Conservation (phyloP, 2,888 invertebrate genomes). For the Leucozona laternaria region DNA sequence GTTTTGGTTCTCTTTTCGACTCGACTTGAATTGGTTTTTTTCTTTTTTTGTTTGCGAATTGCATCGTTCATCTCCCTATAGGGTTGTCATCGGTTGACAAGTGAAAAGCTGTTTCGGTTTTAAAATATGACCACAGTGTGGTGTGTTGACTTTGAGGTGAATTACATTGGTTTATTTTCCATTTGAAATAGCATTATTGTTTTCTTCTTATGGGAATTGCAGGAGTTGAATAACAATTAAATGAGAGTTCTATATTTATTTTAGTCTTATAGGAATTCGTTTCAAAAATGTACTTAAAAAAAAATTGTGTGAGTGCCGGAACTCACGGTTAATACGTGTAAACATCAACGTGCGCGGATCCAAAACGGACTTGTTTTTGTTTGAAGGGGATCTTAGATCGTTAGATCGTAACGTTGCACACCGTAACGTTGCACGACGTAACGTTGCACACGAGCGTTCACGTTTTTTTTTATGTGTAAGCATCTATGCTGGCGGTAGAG, state of each 20-base stretch:
- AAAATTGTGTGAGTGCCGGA: too few species aligned
- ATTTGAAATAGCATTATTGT: not conserved
- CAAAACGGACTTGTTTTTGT: too few species aligned
- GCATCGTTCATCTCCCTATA: slow-evolving; percentile 21
- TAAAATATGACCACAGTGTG: slow-evolving; percentile 9
- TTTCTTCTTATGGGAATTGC: not conserved
- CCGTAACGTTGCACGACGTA: too few species aligned
- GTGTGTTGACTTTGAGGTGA: slow-evolving; percentile 55
- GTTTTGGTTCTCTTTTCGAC: slow-evolving; percentile 2
- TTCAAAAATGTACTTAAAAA: too few species aligned
- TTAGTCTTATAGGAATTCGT: too few species aligned
- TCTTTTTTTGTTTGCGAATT: not conserved
- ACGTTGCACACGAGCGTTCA: too few species aligned
- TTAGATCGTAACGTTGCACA: too few species aligned
- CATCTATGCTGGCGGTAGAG: too few species aligned
- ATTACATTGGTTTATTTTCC: slow-evolving; percentile 29
- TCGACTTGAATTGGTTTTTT: not conserved
- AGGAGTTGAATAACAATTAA: not conserved
- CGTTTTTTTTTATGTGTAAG: too few species aligned
- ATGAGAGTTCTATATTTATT: not conserved
- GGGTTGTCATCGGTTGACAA: slow-evolving; percentile 43
- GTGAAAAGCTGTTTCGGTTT: slow-evolving; percentile 48
- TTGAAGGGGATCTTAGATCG: too few species aligned
- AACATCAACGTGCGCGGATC: too few species aligned
- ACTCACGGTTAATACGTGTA: too few species aligned